Evolutionary conservation across 1,140 invertebrate genomes (phyloP).

Genomic region (Telenomus remus): DNA sequence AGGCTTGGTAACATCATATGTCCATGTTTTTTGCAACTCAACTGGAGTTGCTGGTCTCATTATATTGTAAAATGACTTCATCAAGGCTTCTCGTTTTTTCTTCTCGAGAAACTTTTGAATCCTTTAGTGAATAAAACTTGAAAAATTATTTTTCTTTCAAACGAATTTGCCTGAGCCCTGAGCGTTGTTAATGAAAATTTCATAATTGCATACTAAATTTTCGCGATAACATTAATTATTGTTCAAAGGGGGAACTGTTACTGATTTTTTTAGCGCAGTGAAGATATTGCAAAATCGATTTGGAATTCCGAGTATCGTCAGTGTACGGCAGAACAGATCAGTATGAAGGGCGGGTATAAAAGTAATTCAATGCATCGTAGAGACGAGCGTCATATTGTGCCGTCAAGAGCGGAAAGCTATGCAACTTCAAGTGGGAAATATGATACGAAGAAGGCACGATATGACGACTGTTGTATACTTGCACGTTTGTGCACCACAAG

Average conservation of each 20-base stretch:
- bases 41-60: constrained; percentile 21
- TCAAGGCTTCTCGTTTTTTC: constrained; percentile 17
- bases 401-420: constrained; percentile 44
- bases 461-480: constrained; percentile 42
- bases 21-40: constrained; percentile 21
- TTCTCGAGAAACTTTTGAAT: constrained; percentile 34
- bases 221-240: constrained; percentile 1
- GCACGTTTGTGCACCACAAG: constrained; percentile 25
- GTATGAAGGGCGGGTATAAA: constrained; percentile 32
- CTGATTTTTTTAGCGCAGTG: not conserved
- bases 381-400: constrained; percentile 38
- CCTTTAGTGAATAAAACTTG: constrained; percentile 27
- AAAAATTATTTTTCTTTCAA: too few species aligned
- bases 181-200: too few species aligned
- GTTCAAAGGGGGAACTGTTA: not conserved
- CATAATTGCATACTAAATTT: constrained; percentile 7
- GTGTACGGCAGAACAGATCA: constrained; percentile 19
- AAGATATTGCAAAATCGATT: not conserved
- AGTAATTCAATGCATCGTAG: constrained; percentile 42
- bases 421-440: constrained; percentile 52
- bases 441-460: constrained; percentile 41
- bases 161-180: too few species aligned
- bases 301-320: not conserved
- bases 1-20: too few species aligned
- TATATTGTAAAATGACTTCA: constrained; percentile 45